Evolutionary conservation across 2,888 invertebrate species (phyloP).

Genomic region (Chirona hameri): DNA sequence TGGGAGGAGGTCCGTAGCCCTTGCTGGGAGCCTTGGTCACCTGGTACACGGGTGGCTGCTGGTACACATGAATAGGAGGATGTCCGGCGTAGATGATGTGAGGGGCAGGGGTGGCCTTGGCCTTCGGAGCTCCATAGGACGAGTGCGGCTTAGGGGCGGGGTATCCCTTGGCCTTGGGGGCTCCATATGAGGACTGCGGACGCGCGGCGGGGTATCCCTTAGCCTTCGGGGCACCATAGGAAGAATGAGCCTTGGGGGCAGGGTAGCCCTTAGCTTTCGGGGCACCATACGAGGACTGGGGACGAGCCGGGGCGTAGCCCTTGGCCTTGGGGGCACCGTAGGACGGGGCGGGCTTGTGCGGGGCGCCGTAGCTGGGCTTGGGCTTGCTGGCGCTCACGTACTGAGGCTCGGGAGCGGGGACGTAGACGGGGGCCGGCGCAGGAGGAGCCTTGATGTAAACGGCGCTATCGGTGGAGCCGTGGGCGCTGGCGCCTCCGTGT

Average conservation of each 20-base stretch:
- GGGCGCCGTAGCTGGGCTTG: slow-evolving; percentile 30
- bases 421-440: slow-evolving; percentile 40
- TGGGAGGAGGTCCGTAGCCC: slow-evolving; percentile 26
- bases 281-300: slow-evolving; percentile 34
- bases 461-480: slow-evolving; percentile 36
- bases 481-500: slow-evolving; percentile 2
- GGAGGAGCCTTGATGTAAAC: slow-evolving; percentile 41
- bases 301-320: slow-evolving; percentile 27
- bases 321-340: slow-evolving; percentile 36
- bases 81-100: slow-evolving; percentile 46
- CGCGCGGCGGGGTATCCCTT: slow-evolving; percentile 5
- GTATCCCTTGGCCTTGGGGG: slow-evolving; percentile 36
- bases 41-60: slow-evolving; percentile 42
- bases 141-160: slow-evolving; percentile 30
- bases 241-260: slow-evolving; percentile 40
- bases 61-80: slow-evolving; percentile 47
- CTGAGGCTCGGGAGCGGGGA: slow-evolving; percentile 40
- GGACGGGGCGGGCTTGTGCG: slow-evolving; percentile 31
- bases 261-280: slow-evolving; percentile 37
- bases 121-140: slow-evolving; percentile 36
- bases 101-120: slow-evolving; percentile 41
- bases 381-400: slow-evolving; percentile 37
- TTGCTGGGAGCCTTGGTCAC: slow-evolving; percentile 36
- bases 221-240: slow-evolving; percentile 37
- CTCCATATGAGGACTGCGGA: slow-evolving; percentile 22